Percentiles rank a stretch among this genome's conserved stretches.
phyloP scores from a whole-genome alignment of 2,888 invertebrate genomes.

The Dicycla oo region DNA sequence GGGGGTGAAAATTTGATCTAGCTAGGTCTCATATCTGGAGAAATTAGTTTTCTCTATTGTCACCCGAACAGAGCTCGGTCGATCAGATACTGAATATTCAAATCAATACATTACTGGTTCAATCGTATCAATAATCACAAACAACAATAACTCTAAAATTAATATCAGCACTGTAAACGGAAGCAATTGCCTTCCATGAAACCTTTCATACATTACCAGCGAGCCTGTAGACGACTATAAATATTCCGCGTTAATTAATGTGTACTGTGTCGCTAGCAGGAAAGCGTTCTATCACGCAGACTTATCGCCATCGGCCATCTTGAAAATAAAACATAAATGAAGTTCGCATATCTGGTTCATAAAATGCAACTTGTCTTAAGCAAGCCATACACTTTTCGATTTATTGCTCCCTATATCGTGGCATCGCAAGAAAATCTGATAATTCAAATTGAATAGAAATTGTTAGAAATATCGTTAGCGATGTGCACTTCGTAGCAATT shows the following conservation, averaged over 20 bases:
- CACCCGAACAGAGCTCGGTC: too few species aligned
- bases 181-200: conserved; percentile 51
- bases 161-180: conserved; percentile 23
- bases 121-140: background rate
- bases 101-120: too few species aligned
- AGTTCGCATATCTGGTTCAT: conserved; percentile 68
- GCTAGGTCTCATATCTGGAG: too few species aligned
- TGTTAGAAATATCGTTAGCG: conserved; percentile 55
- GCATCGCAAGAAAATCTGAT: conserved; percentile 48
- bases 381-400: conserved; percentile 51
- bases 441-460: conserved; percentile 56
- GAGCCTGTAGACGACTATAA: conserved; percentile 53
- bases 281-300: conserved; percentile 64
- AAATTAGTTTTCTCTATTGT: too few species aligned
- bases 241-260: conserved; percentile 65
- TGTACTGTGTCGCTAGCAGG: conserved; percentile 62
- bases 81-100: too few species aligned
- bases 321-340: conserved; percentile 66
- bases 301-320: conserved; percentile 66
- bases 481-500: conserved; percentile 45
- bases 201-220: conserved; percentile 42
- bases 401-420: conserved; percentile 47
- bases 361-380: conserved; percentile 63
- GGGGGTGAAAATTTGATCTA: too few species aligned
- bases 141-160: conserved; percentile 10